Evolutionary conservation across 1,140 invertebrate genomes (phyloP).

Genomic region (Diachasma alloeum): DNA sequence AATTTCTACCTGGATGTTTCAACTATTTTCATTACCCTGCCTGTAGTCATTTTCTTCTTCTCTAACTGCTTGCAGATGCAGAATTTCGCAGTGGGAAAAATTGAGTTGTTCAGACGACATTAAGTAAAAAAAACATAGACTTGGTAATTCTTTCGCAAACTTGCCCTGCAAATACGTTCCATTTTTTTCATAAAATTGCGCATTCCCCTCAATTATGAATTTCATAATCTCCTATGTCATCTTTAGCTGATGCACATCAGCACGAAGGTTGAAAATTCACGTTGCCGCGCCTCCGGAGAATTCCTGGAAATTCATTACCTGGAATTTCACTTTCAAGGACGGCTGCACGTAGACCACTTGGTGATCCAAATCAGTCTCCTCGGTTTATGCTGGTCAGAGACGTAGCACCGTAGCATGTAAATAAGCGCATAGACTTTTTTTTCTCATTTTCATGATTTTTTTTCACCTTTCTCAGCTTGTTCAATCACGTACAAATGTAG

Average conservation of each 20-base stretch:
- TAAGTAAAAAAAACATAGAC: too few species aligned
- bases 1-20: too few species aligned
- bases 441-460: neutral
- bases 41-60: too few species aligned
- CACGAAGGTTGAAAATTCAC: constrained; percentile 2
- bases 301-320: constrained; percentile 29
- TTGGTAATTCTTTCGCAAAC: too few species aligned
- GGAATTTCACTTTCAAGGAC: constrained; percentile 38
- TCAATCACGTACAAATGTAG: neutral
- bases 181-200: neutral
- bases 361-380: constrained; percentile 11
- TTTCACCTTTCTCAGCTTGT: neutral
- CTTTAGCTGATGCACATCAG: neutral
- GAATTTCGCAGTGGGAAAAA: too few species aligned
- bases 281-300: neutral
- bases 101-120: too few species aligned
- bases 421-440: constrained; percentile 20
- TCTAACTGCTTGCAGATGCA: too few species aligned
- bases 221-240: neutral
- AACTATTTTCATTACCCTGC: too few species aligned
- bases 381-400: neutral
- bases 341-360: constrained; percentile 9
- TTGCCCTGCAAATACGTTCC: neutral
- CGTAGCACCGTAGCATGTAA: constrained; percentile 17
- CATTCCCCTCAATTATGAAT: neutral